Conservation (phyloP, 2,797 vertebrate species). For the Sebastes taczanowskii region DNA sequence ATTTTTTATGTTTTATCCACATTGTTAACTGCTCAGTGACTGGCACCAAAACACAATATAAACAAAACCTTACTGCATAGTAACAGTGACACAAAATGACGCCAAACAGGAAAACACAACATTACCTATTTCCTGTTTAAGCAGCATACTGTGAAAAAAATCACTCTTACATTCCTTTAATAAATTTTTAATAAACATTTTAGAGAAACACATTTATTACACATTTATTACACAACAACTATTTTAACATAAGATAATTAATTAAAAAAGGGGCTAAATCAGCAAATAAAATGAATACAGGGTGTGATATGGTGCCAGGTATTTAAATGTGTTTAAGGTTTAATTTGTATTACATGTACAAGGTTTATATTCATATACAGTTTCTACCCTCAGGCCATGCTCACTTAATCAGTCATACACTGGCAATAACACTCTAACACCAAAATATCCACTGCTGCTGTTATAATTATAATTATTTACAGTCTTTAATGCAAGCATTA, state of each 20-base stretch:
- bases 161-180: background rate
- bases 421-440: too few species aligned
- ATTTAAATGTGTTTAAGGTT: background rate
- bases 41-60: background rate
- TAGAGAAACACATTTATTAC: background rate
- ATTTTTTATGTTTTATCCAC: background rate
- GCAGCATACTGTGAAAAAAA: background rate
- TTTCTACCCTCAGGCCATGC: too few species aligned
- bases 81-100: background rate
- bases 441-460: too few species aligned
- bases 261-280: background rate
- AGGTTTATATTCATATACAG: too few species aligned
- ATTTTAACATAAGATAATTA: background rate
- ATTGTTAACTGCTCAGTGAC: background rate
- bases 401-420: too few species aligned
- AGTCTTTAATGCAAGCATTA: too few species aligned
- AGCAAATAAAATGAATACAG: background rate
- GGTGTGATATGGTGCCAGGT: background rate
- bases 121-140: background rate
- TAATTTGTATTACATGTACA: background rate
- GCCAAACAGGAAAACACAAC: slow-evolving; percentile 9
- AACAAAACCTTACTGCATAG: background rate
- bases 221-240: background rate
- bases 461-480: too few species aligned
- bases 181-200: background rate